A percentile compares a stretch with the other conserved stretches of the same genome.
Evolutionary conservation across 2,797 vertebrate genomes (phyloP).

Genomic region (Gymnothorax reevesii): DNA sequence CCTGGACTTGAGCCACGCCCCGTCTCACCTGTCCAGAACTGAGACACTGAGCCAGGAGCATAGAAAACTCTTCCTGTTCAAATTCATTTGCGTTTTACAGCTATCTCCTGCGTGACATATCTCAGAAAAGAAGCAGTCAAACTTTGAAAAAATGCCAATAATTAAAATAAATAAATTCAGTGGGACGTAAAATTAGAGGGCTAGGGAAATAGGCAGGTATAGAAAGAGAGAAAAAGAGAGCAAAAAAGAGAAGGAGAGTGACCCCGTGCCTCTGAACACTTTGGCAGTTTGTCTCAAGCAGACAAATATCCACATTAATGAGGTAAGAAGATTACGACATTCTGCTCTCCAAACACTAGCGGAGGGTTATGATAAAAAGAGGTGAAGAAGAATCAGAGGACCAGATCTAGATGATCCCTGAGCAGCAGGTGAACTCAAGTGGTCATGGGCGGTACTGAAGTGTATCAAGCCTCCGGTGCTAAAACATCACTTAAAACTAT

Average conservation of each 20-base stretch:
- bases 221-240: background rate
- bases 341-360: background rate
- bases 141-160: background rate
- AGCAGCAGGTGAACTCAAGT: too few species aligned
- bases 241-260: background rate
- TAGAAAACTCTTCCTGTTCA: background rate
- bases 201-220: conserved; percentile 20
- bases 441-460: too few species aligned
- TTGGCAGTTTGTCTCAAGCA: conserved; percentile 14
- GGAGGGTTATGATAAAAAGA: too few species aligned
- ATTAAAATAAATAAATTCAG: background rate
- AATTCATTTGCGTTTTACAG: background rate
- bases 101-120: background rate
- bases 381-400: too few species aligned
- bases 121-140: background rate
- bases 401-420: too few species aligned
- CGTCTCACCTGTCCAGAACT: background rate
- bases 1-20: background rate
- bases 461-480: too few species aligned
- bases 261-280: background rate
- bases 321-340: background rate
- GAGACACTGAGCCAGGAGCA: background rate
- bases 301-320: background rate
- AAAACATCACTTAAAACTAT: too few species aligned
- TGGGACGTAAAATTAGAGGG: conserved; percentile 22